Conservation (phyloP, 2,113 vertebrate genomes). For the Rhea americana region DNA sequence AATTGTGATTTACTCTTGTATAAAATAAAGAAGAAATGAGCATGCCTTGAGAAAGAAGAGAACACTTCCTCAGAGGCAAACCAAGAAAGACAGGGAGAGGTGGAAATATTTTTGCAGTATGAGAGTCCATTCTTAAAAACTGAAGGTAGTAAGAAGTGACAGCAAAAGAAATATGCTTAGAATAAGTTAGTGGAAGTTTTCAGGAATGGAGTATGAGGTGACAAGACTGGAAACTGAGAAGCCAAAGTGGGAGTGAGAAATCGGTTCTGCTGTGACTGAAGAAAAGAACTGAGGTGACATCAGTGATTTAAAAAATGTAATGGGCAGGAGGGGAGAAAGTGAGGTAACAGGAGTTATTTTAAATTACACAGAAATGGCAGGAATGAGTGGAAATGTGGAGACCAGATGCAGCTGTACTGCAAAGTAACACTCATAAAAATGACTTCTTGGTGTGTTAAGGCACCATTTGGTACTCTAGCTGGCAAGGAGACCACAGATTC, state of each 20-base stretch:
- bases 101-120: neutral
- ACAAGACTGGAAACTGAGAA: slow-evolving; percentile 34
- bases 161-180: slow-evolving; percentile 18
- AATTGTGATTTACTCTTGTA: neutral
- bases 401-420: slow-evolving; percentile 62
- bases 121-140: neutral
- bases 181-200: neutral
- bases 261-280: slow-evolving; percentile 21
- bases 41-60: neutral
- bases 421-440: slow-evolving; percentile 29
- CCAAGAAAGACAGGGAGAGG: neutral
- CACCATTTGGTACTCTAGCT: slow-evolving; percentile 15
- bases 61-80: neutral
- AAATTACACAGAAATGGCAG: slow-evolving; percentile 61
- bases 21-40: neutral
- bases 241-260: slow-evolving; percentile 20
- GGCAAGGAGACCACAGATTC: slow-evolving; percentile 13
- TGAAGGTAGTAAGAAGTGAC: neutral
- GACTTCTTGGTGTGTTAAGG: slow-evolving; percentile 6
- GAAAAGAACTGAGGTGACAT: slow-evolving; percentile 42
- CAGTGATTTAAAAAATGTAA: slow-evolving; percentile 45
- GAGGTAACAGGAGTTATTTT: slow-evolving; percentile 64
- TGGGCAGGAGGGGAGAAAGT: slow-evolving; percentile 51
- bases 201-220: slow-evolving; percentile 25
- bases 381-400: slow-evolving; percentile 59